Evolutionary conservation across 2,797 vertebrate species (phyloP).

Genomic region (Pithecia hirsuta): DNA sequence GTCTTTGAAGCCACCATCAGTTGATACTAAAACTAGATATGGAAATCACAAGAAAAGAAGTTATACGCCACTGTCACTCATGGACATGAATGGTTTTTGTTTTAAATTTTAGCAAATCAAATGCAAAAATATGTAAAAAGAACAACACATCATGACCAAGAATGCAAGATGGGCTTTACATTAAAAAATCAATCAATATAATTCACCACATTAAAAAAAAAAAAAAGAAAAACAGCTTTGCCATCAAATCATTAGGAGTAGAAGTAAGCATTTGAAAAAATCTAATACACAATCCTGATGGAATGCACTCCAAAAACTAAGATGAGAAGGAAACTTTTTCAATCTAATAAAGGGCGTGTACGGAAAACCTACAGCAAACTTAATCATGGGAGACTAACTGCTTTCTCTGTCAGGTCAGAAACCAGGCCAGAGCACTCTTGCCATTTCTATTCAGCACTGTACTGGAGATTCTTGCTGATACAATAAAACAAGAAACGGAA

Average conservation of each 20-base stretch:
- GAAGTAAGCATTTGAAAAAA: not conserved
- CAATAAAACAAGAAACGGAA: not conserved
- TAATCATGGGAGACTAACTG: not conserved
- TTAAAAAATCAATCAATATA: not conserved
- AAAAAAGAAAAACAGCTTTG: not conserved
- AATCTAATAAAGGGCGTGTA: not conserved
- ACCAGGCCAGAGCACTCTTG: not conserved
- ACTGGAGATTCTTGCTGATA: not conserved
- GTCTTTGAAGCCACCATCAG: not conserved
- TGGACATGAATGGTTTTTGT: not conserved
- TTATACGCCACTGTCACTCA: too few species aligned
- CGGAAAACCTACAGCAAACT: not conserved
- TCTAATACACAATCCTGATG: not conserved
- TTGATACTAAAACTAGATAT: too few species aligned
- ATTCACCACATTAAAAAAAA: not conserved
- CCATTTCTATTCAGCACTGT: not conserved
- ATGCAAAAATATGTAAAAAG: not conserved
- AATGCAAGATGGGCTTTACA: not conserved
- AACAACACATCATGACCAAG: not conserved
- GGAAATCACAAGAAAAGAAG: not conserved
- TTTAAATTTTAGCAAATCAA: not conserved
- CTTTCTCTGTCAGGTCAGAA: not conserved
- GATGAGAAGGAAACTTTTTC: not conserved
- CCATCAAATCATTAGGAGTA: not conserved
- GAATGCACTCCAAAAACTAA: not conserved